Evolutionary conservation across 2,888 invertebrate species (phyloP).

Genomic region (Drosophila niveifrons): DNA sequence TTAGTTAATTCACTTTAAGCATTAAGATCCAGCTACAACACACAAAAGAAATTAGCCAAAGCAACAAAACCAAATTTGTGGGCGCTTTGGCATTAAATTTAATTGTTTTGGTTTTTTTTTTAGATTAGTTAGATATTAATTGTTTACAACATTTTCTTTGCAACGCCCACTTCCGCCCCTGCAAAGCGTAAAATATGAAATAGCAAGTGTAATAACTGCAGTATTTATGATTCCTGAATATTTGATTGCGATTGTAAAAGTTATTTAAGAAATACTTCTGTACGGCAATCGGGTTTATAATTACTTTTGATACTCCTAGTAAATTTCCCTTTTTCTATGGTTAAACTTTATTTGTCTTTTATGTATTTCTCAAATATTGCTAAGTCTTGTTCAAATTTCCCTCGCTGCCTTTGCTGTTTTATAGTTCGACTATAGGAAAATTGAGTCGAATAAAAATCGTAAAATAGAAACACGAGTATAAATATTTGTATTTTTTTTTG

Average conservation of each 20-base stretch:
- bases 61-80: neutral
- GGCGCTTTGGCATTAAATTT: too few species aligned
- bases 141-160: too few species aligned
- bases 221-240: too few species aligned
- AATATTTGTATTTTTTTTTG: constrained; percentile 36
- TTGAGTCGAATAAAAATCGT: constrained; percentile 18
- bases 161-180: too few species aligned
- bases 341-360: too few species aligned
- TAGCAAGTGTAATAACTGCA: too few species aligned
- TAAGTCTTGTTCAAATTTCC: constrained; percentile 3
- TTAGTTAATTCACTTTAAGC: neutral
- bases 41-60: neutral
- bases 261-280: too few species aligned
- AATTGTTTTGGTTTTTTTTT: neutral
- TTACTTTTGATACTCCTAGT: too few species aligned
- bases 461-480: constrained; percentile 5
- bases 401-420: neutral
- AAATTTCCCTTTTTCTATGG: too few species aligned
- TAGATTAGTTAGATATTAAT: neutral
- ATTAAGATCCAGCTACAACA: neutral
- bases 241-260: too few species aligned
- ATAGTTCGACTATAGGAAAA: constrained; percentile 47
- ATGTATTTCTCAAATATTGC: neutral
- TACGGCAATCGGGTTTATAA: too few species aligned
- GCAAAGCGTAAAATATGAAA: too few species aligned